A percentile compares a stretch with the other conserved stretches of the same genome.
Evolutionary conservation across 2,113 vertebrate species (phyloP).

Genomic region (Misgurnus mizolepis): DNA sequence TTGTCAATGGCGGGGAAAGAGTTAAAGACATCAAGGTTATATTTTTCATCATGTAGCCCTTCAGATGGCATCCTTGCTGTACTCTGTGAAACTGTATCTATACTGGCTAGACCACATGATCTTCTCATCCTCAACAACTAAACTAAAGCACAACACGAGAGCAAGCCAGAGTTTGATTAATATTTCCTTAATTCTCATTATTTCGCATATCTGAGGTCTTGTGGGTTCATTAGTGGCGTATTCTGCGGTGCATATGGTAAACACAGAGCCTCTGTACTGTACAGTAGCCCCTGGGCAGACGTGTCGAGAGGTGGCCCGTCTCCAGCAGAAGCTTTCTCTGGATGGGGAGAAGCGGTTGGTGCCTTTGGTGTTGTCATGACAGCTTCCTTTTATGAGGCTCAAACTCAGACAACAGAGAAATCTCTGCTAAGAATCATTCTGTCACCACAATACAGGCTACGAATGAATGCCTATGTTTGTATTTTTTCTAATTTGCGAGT

Average conservation of each 20-base stretch:
- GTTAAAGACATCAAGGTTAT: too few relatives aligned
- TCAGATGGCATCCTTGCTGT: constrained; percentile 63
- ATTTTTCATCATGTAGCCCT: background rate
- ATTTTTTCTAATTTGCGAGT: too few relatives aligned
- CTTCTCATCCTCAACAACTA: constrained; percentile 55
- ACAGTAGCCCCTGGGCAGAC: constrained; percentile 57
- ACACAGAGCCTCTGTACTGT: constrained; percentile 65
- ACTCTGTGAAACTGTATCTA: constrained; percentile 67
- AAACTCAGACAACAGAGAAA: constrained; percentile 69
- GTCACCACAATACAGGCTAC: constrained; percentile 65
- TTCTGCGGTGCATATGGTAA: constrained; percentile 65
- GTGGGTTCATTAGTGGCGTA: constrained; percentile 67
- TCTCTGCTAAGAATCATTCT: constrained; percentile 64
- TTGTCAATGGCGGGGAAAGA: too few relatives aligned
- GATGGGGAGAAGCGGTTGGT: constrained; percentile 61
- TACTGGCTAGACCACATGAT: constrained; percentile 74
- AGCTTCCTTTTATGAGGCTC: constrained; percentile 76
- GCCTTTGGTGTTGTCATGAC: constrained; percentile 74
- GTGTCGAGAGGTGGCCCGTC: constrained; percentile 53
- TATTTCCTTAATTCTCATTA: constrained; percentile 78
- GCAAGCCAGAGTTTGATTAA: constrained; percentile 66
- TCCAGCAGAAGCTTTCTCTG: constrained; percentile 18
- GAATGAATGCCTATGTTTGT: background rate
- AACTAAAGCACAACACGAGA: constrained; percentile 55
- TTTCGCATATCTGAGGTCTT: constrained; percentile 67